Evolutionary conservation across 2,888 invertebrate genomes (phyloP).

Genomic region (Eueremaeus valkanovi): DNA sequence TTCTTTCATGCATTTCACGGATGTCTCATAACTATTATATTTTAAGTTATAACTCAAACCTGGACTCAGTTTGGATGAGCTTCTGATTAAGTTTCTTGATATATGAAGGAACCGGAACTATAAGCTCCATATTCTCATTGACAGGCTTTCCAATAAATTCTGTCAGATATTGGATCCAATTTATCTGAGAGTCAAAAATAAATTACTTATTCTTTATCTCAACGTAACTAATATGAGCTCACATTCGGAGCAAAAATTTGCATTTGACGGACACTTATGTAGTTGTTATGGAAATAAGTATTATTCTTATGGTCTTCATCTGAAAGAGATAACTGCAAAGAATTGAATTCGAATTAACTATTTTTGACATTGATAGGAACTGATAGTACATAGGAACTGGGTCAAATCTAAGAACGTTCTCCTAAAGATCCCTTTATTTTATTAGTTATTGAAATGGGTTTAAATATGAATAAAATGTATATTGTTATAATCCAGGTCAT

Average conservation of each 20-base stretch:
- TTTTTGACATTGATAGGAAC: too few relatives aligned
- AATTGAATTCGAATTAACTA: not conserved
- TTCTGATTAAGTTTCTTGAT: not conserved
- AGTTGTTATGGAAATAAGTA: conserved; percentile 3
- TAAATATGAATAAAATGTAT: too few relatives aligned
- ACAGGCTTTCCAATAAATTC: not conserved
- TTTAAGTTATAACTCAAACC: too few relatives aligned
- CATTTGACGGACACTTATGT: not conserved
- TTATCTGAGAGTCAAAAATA: conserved; percentile 8
- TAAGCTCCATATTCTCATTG: not conserved
- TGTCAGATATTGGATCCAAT: conserved; percentile 25
- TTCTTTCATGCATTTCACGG: too few relatives aligned
- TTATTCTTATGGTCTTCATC: conserved; percentile 10
- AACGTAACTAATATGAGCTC: not conserved
- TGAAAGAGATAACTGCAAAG: not conserved
- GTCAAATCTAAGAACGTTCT: too few relatives aligned
- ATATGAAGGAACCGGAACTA: not conserved
- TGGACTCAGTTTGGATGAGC: not conserved
- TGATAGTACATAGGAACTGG: too few relatives aligned
- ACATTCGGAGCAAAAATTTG: conserved; percentile 12
- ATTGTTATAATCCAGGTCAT: too few relatives aligned
- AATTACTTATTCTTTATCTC: not conserved
- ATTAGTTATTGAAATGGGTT: not conserved
- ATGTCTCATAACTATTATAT: too few relatives aligned
- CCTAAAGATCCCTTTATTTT: too few relatives aligned